Evolutionary conservation across 2,888 invertebrate species (phyloP).

Genomic region (Clanis bilineata): DNA sequence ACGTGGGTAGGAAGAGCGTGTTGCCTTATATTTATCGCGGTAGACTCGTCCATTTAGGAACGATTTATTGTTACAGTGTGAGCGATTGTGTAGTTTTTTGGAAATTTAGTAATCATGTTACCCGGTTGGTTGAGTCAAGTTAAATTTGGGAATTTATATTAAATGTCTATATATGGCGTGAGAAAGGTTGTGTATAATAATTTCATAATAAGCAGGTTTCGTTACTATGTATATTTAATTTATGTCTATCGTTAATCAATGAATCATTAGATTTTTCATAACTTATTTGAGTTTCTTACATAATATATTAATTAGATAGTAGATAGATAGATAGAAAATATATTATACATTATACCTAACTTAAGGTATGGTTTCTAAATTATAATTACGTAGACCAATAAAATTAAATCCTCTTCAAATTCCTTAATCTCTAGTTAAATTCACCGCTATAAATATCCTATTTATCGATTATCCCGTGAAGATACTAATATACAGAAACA

Average conservation of each 20-base stretch:
- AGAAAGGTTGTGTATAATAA: not conserved
- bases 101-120: not conserved
- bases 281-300: too few relatives aligned
- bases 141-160: not conserved
- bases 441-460: not conserved
- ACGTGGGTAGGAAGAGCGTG: constrained; percentile 10
- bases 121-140: not conserved
- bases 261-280: too few relatives aligned
- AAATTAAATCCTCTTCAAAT: not conserved
- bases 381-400: not conserved
- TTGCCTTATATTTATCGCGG: constrained; percentile 12
- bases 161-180: not conserved
- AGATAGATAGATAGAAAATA: too few relatives aligned
- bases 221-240: too few relatives aligned
- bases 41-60: constrained; percentile 1
- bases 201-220: too few relatives aligned
- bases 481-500: not conserved
- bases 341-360: too few relatives aligned
- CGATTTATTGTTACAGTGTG: constrained; percentile 8
- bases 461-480: constrained; percentile 2
- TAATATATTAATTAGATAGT: too few relatives aligned
- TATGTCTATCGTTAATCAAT: too few relatives aligned
- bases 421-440: not conserved
- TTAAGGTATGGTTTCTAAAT: too few relatives aligned
- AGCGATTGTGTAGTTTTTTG: constrained; percentile 5